Evolutionary conservation across 2,888 invertebrate genomes (phyloP).

Genomic region (Hemistola chrysoprasaria): DNA sequence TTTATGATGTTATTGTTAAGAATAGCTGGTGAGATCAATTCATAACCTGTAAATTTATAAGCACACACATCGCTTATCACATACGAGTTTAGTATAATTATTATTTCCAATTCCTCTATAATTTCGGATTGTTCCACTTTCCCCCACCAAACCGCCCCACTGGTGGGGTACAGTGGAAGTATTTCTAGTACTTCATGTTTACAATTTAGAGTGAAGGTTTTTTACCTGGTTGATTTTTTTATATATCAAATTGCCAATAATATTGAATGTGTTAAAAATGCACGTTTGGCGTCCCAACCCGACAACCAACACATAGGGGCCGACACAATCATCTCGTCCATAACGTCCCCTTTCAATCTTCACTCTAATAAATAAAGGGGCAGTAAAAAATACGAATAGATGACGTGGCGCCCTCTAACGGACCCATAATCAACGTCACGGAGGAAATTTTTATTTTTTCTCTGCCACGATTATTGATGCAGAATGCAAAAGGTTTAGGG

Average conservation of each 20-base stretch:
- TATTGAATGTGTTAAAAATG: constrained; percentile 20
- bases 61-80: no score
- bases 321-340: constrained; percentile 63
- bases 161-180: no score
- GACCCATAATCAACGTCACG: constrained; percentile 54
- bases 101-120: no score
- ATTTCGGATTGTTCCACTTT: no score
- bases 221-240: no score
- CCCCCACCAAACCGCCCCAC: no score
- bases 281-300: constrained; percentile 24
- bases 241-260: constrained; percentile 1
- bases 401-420: constrained; percentile 50
- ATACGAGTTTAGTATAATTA: no score
- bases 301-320: constrained; percentile 40
- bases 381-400: constrained; percentile 66
- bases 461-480: constrained; percentile 19
- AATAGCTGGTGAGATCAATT: no score
- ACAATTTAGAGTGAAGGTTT: no score
- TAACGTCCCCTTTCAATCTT: constrained; percentile 78
- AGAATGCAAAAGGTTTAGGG: constrained; percentile 10
- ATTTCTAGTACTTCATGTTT: no score
- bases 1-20: no score
- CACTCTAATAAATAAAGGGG: constrained; percentile 78
- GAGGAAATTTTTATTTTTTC: constrained; percentile 51
- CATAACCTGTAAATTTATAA: no score